These are phyloP conservation scores for Chaetops frenatus DNA, from an alignment of 2,113 vertebrate genomes.

Conservation along the genomic window DNA sequence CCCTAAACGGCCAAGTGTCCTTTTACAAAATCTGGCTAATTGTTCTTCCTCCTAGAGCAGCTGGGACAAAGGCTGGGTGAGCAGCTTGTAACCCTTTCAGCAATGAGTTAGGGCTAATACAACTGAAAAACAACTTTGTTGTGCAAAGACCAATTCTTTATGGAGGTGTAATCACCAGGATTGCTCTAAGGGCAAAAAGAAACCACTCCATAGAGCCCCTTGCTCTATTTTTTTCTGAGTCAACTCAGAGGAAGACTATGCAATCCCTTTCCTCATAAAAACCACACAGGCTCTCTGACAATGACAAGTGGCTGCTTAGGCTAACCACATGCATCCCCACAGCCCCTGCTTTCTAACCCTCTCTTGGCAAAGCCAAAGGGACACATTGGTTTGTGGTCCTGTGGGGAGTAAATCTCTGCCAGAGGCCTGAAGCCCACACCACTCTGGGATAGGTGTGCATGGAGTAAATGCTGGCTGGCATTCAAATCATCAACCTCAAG, in stretches of 20 bases:
- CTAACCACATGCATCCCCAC: conserved; percentile 67
- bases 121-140: neutral
- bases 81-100: neutral
- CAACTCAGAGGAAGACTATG: neutral
- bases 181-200: neutral
- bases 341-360: neutral
- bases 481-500: neutral
- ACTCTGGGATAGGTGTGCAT: neutral
- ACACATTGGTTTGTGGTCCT: conserved; percentile 11
- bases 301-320: conserved; percentile 54
- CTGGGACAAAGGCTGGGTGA: neutral
- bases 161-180: neutral
- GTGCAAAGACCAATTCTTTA: neutral
- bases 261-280: conserved; percentile 23
- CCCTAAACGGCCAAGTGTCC: neutral
- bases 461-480: neutral
- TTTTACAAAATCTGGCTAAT: neutral
- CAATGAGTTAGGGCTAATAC: neutral
- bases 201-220: neutral
- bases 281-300: conserved; percentile 49
- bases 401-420: neutral
- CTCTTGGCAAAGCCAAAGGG: conserved; percentile 51
- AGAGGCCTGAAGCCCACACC: neutral
- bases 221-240: neutral
- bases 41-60: neutral